A percentile compares a stretch with the other conserved stretches of the same genome.
phyloP scores from a whole-genome alignment of 2,888 invertebrate genomes.

The Epinotia nisella region DNA sequence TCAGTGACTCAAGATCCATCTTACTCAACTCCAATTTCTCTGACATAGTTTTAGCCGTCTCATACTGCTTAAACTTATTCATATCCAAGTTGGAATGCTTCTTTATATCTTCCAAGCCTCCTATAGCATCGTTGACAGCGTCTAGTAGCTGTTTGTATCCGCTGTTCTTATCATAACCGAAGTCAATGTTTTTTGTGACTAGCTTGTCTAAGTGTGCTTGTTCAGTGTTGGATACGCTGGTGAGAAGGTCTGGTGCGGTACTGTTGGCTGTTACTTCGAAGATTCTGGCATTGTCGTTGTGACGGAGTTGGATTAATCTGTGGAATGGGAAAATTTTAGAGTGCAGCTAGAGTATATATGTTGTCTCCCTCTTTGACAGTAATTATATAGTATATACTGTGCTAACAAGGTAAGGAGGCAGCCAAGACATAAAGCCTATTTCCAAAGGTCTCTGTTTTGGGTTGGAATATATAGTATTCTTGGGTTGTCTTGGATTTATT shows the following conservation, averaged over 20 bases:
- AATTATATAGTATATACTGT: not conserved
- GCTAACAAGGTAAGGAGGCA: no score
- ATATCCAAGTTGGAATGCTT: conserved; percentile 69
- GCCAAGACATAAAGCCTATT: no score
- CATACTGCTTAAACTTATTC: conserved; percentile 66
- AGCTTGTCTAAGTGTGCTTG: conserved; percentile 66
- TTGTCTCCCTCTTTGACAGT: conserved; percentile 5
- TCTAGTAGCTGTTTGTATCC: conserved; percentile 74
- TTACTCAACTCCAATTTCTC: conserved; percentile 62
- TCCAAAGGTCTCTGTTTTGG: no score
- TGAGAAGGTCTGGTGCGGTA: conserved; percentile 56
- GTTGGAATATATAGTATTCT: no score
- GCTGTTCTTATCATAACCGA: conserved; percentile 68
- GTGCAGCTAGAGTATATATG: not conserved
- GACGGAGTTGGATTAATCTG: conserved; percentile 71
- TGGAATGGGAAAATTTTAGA: conserved; percentile 46
- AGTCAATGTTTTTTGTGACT: conserved; percentile 69
- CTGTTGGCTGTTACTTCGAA: conserved; percentile 62
- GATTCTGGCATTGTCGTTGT: conserved; percentile 60
- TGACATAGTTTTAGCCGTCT: conserved; percentile 56
- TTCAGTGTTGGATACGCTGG: conserved; percentile 58
- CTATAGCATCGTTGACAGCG: conserved; percentile 73
- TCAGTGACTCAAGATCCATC: conserved; percentile 65
- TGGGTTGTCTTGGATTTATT: no score
- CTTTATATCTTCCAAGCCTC: conserved; percentile 72